Evolutionary conservation across 2,797 vertebrate genomes (phyloP), one percentile per base, ranked within the genome.

Genomic region (Podarcis lilfordi): DNA sequence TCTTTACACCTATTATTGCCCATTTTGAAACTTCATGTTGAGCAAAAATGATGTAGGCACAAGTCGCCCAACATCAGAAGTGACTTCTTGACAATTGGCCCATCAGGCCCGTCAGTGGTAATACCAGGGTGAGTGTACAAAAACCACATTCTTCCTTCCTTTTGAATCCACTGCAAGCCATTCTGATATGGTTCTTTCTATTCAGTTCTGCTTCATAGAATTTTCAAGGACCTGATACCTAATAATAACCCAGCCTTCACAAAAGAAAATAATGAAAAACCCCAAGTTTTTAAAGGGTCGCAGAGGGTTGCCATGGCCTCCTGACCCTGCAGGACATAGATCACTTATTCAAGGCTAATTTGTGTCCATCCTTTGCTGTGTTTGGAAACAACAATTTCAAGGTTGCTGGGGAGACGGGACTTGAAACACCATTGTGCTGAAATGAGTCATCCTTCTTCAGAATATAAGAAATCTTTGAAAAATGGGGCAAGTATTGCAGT

Each of bases 391-490:
- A 68, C 59, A n/a, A 83, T 19, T n/a, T 37, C 35, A 40, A 76
- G 40, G 61, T 76, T 40, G 8, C 25, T 21, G n/a, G 35, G 25
- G 27, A 40, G 13, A 2, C 1, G 13, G 13, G 27, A 37, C 19
- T 69, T 85, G 32, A 6, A 32, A 72, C 45, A 77, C 5, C 5
- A 77, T 82, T 71, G 79, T 89, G 84, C 76, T 82, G 35, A 74
- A 76, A 80, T 80, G 45, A 84, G 61, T 85, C 89, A 76, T 85
- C 29, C 29, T 68, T 79, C 50, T 87, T 72, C 8, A 68, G 85
- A 87, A 87, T 32, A 80, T 55, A 84, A 87, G 15, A 68, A 80
- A 55, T 17, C 69, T 80, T 71, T 55, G 43, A 80, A 80, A 72
- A 71, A 29, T 23, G 68, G 17, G 61, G 10, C 40, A 75, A 87